Evolutionary conservation across 2,113 vertebrate genomes (phyloP), one percentile per base, ranked within the genome.

Genomic region (Egretta garzetta): DNA sequence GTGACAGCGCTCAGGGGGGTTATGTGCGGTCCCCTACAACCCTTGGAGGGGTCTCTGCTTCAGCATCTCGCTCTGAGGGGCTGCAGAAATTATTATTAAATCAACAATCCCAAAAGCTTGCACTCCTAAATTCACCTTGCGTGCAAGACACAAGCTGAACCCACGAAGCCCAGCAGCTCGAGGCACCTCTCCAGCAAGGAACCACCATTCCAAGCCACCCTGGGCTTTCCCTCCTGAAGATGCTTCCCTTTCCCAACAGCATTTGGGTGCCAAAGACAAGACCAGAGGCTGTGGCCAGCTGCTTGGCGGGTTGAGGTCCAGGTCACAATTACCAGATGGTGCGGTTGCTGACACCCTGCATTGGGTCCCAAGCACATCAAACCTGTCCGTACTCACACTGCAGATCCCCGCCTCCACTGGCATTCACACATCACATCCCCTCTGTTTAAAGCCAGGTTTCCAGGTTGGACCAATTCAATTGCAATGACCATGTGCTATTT

Each of bases 1-100:
- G 7, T 35, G 35, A 37, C 47, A n/a, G 71, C 0, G 0, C 37
- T 74, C n/a, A 43, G 18, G 39, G 62, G 21, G 20, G 26, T 6
- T 75, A 17, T 19, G 9, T 24, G 30, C 4, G 0, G 67, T 63
- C 56, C 35, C 22, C 7, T 26, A 12, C 68, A 89, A 9, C 30
- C 30, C 14, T 18, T 33, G 49, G 79, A 32, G 18, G 8, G 6
- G 6, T 8, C 6, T 62, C 39, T 43, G 24, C 62, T 52, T 53
- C 67, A 67, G 43, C 21, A 47, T 28, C 32, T 72, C 22, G 3
- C 70, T 59, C 59, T 18, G 11, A 56, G 20, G 3, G 17, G 26
- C 23, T 75, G 41, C 45, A 8, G 8, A 56, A 79, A 59, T 3
- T 1, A 11, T 35, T 11, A 37, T 41, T 47, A 24, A 71, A 45